Percentiles rank a stretch among this genome's conserved stretches.
These are phyloP conservation scores for Tadarida brasiliensis DNA, from an alignment of 2,797 vertebrate genomes.

Conservation along the genomic window DNA sequence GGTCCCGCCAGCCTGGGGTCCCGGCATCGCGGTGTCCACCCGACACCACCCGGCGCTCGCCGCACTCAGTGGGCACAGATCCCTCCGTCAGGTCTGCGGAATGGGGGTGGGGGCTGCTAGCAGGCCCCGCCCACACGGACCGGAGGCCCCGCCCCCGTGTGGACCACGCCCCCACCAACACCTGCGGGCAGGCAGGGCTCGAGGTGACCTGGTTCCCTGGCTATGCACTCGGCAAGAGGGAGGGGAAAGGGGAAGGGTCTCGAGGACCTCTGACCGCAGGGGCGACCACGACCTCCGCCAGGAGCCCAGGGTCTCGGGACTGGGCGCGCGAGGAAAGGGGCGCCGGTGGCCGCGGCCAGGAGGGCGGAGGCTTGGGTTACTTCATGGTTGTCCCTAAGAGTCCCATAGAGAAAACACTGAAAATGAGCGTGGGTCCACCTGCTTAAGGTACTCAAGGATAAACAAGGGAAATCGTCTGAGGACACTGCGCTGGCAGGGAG, in stretches of 20 bases:
- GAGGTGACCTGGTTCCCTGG: not conserved
- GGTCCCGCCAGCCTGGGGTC: constrained; percentile 85
- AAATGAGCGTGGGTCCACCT: not conserved
- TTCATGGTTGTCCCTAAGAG: not conserved
- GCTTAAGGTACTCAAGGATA: not conserved
- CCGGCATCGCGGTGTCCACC: constrained; percentile 16
- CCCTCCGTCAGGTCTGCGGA: constrained; percentile 86
- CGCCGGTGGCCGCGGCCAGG: not conserved
- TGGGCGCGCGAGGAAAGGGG: too few species aligned
- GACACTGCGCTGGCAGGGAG: not conserved
- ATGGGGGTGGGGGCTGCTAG: not conserved
- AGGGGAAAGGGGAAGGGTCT: not conserved
- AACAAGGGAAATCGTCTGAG: not conserved
- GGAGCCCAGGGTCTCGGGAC: not conserved
- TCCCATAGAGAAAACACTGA: not conserved
- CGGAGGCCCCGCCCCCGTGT: not conserved
- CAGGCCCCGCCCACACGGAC: not conserved
- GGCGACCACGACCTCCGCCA: not conserved
- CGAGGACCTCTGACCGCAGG: too few species aligned
- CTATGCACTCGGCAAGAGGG: not conserved
- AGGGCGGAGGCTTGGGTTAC: not conserved
- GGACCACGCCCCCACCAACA: not conserved
- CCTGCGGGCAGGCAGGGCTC: not conserved
- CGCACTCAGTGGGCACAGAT: constrained; percentile 75
- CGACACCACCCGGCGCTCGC: constrained; percentile 81